Conservation (phyloP, 2,113 vertebrate species). For the Nothobranchius kuhntae region DNA sequence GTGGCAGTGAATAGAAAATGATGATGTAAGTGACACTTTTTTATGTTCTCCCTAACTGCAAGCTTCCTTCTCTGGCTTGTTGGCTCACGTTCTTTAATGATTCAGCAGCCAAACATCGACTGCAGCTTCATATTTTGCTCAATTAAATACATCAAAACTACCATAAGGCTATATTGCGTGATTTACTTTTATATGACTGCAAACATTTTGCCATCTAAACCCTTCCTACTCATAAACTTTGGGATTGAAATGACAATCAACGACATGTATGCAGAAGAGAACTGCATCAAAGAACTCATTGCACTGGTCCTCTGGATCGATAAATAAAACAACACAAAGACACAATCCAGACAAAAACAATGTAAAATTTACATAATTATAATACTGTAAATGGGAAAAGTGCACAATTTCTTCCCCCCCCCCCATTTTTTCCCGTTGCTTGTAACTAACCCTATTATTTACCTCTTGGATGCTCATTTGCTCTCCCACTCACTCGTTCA, state of each 20-base stretch:
- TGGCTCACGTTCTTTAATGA: neutral
- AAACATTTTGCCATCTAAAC: slow-evolving; percentile 13
- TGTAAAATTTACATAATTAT: slow-evolving; percentile 60
- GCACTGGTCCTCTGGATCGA: slow-evolving; percentile 83
- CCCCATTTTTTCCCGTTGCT: slow-evolving; percentile 47
- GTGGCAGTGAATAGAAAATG: slow-evolving; percentile 8
- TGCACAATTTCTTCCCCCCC: slow-evolving; percentile 76
- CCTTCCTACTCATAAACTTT: slow-evolving; percentile 27
- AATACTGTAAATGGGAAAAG: slow-evolving; percentile 84
- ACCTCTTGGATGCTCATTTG: slow-evolving; percentile 45
- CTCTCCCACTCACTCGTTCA: slow-evolving; percentile 30
- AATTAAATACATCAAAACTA: slow-evolving; percentile 24
- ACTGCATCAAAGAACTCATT: slow-evolving; percentile 74
- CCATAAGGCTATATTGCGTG: slow-evolving; percentile 45
- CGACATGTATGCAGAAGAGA: slow-evolving; percentile 54
- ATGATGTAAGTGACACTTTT: neutral
- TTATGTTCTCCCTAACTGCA: neutral
- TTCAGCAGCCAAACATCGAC: neutral
- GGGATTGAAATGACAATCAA: slow-evolving; percentile 62
- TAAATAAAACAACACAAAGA: slow-evolving; percentile 72
- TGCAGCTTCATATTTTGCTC: slow-evolving; percentile 1
- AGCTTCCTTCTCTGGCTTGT: slow-evolving; percentile 5
- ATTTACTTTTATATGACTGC: neutral
- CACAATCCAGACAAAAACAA: slow-evolving; percentile 44
- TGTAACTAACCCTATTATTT: slow-evolving; percentile 48